phyloP scores from a whole-genome alignment of 2,113 vertebrate species.

The Strigops habroptila region DNA sequence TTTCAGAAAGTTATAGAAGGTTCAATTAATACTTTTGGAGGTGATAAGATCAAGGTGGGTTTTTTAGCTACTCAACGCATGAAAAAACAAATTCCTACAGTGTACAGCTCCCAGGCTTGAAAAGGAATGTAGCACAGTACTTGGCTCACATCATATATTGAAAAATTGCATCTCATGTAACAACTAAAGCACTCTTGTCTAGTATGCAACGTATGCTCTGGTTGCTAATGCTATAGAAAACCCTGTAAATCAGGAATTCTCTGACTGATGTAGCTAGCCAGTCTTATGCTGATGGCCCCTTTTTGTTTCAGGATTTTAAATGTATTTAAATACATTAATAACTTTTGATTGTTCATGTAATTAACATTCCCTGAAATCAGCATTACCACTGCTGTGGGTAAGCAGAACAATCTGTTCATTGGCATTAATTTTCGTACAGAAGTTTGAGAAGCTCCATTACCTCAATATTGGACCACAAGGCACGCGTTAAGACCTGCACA shows the following conservation, averaged over 20 bases:
- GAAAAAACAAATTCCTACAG: not conserved
- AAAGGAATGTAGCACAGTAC: not conserved
- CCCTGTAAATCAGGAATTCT: not conserved
- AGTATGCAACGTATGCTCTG: rapidly evolving
- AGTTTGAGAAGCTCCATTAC: not conserved
- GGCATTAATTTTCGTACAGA: not conserved
- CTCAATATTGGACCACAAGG: not conserved
- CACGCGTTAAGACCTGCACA: not conserved
- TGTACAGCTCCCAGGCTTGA: not conserved
- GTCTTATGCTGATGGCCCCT: not conserved
- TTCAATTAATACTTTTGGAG: not conserved
- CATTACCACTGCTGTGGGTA: not conserved
- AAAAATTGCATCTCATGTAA: not conserved
- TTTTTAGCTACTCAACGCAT: not conserved
- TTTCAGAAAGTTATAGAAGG: not conserved
- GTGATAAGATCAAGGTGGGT: rapidly evolving
- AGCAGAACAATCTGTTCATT: not conserved
- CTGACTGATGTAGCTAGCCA: not conserved
- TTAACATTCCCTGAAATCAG: not conserved
- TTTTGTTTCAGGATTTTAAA: not conserved
- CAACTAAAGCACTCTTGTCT: not conserved
- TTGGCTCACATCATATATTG: not conserved
- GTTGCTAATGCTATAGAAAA: not conserved
- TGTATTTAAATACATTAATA: not conserved
- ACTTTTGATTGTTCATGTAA: not conserved